Percentiles rank a stretch among this genome's conserved stretches.
Conservation (phyloP, 2,888 invertebrate genomes). For the Polia nebulosa region DNA sequence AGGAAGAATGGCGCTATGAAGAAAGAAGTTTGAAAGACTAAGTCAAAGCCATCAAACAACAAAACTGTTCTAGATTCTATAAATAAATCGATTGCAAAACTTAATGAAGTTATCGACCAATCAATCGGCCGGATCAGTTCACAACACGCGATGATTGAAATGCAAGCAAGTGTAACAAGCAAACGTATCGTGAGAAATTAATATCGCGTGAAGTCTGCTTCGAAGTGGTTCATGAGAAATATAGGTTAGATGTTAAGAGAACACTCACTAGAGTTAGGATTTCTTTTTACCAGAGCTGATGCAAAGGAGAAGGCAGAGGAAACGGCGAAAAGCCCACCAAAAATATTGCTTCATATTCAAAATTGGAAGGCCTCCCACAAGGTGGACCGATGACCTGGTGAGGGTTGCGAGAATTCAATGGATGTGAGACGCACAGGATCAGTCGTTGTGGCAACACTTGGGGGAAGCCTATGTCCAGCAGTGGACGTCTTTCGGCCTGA, state of each 20-base stretch:
- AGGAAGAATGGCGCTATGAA: not conserved
- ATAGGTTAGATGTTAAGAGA: constrained; percentile 14
- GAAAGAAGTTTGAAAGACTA: not conserved
- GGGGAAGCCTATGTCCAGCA: too few relatives aligned
- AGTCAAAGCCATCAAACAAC: not conserved
- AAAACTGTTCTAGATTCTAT: constrained; percentile 27
- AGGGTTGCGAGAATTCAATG: too few relatives aligned
- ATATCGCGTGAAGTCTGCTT: constrained; percentile 31
- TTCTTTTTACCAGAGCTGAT: not conserved
- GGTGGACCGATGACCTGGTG: too few relatives aligned
- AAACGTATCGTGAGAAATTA: constrained; percentile 46
- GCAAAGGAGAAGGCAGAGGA: too few relatives aligned
- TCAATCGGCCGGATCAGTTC: constrained; percentile 30
- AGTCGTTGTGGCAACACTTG: too few relatives aligned
- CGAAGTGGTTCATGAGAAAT: constrained; percentile 21
- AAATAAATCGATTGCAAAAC: constrained; percentile 44
- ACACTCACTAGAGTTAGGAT: not conserved
- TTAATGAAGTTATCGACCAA: constrained; percentile 47
- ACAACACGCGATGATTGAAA: constrained; percentile 44
- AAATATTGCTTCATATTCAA: not conserved
- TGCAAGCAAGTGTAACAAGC: constrained; percentile 39
- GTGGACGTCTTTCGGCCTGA: too few relatives aligned
- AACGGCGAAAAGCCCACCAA: not conserved
- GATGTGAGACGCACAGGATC: too few relatives aligned
- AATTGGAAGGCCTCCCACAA: too few relatives aligned